Percentiles rank a stretch among this genome's conserved stretches.
Conservation (phyloP, 2,797 vertebrate species). For the Botia kubotai region DNA sequence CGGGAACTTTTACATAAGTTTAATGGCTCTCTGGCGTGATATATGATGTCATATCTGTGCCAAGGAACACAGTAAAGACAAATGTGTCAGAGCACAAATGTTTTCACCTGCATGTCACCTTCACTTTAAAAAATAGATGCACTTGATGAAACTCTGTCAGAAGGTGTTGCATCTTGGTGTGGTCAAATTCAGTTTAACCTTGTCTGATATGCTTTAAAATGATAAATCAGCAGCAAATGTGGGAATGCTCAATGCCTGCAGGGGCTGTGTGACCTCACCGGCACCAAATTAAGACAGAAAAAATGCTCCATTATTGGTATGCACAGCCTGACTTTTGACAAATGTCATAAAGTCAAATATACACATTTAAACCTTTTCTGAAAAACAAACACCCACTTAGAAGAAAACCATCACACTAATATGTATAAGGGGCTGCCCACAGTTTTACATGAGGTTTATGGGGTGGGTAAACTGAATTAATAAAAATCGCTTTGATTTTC, state of each 20-base stretch:
- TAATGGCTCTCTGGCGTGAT: slow-evolving; percentile 15
- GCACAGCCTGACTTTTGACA: neutral
- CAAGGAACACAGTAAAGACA: neutral
- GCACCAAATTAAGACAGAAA: neutral
- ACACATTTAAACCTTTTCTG: neutral
- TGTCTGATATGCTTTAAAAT: slow-evolving; percentile 2
- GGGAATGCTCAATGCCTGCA: neutral
- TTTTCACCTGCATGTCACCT: slow-evolving; percentile 32
- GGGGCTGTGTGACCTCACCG: neutral
- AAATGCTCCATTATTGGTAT: neutral
- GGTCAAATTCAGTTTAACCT: slow-evolving; percentile 21
- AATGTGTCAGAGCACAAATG: slow-evolving; percentile 6
- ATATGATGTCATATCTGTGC: neutral
- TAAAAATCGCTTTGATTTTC: too few species aligned
- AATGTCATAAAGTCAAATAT: neutral
- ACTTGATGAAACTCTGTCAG: slow-evolving; percentile 59
- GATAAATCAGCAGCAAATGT: neutral
- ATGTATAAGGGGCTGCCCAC: neutral
- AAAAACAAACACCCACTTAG: neutral
- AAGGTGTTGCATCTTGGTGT: slow-evolving; percentile 39
- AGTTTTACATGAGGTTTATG: neutral
- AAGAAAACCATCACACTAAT: neutral
- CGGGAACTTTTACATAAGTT: neutral
- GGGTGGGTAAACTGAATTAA: neutral
- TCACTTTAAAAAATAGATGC: slow-evolving; percentile 60